A percentile compares a stretch with the other conserved stretches of the same genome.
These are phyloP conservation scores for Lateolabrax maculatus DNA, from an alignment of 2,797 vertebrate species.

Conservation along the genomic window DNA sequence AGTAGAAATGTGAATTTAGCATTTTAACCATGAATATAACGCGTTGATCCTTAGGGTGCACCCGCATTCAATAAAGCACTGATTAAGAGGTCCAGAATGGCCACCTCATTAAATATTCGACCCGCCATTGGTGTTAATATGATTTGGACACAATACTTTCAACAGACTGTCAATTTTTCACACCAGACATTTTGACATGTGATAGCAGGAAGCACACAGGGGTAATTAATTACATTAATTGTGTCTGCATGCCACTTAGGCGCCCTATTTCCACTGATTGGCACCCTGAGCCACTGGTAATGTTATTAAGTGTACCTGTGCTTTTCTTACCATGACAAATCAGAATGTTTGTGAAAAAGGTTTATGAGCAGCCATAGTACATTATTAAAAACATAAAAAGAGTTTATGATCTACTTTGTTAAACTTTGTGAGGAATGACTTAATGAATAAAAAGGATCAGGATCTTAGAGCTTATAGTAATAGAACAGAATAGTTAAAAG, in stretches of 20 bases:
- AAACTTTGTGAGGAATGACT: conserved; percentile 3
- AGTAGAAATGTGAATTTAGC: neutral
- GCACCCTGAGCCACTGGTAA: no score
- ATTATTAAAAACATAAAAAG: no score
- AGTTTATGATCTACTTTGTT: neutral
- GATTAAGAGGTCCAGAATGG: neutral
- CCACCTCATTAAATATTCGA: neutral
- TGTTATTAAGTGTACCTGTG: neutral
- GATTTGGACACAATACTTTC: neutral
- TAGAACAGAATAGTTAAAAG: neutral
- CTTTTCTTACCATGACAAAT: neutral
- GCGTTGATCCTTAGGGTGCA: no score
- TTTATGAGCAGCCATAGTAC: neutral
- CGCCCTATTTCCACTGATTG: neutral
- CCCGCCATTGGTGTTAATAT: neutral
- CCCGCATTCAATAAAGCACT: neutral
- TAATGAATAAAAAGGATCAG: neutral
- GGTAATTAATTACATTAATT: conserved; percentile 5
- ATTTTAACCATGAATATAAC: neutral
- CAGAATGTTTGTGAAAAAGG: neutral
- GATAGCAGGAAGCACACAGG: neutral
- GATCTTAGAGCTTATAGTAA: neutral
- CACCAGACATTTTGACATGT: conserved; percentile 11
- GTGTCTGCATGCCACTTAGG: neutral
- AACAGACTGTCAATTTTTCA: neutral